These are phyloP conservation scores for Sciurus carolinensis DNA, from an alignment of 2,797 vertebrate genomes.

Conservation along the genomic window DNA sequence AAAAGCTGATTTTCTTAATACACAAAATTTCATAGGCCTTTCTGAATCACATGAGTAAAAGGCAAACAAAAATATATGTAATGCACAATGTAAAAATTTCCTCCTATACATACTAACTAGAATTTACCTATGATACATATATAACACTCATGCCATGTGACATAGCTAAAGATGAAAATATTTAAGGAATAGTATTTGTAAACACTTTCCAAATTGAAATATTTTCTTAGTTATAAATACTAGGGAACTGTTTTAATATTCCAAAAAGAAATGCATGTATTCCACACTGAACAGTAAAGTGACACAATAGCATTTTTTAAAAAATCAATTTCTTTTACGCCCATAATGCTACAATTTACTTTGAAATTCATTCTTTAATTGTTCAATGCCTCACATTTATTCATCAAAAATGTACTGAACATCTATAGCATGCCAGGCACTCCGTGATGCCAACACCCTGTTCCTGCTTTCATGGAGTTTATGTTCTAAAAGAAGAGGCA, in stretches of 20 bases:
- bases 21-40: background rate
- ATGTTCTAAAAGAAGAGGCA: background rate
- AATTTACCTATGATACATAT: background rate
- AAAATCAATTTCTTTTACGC: background rate
- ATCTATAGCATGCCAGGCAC: background rate
- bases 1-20: background rate
- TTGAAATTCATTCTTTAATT: background rate
- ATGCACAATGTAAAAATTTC: background rate
- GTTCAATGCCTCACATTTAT: background rate
- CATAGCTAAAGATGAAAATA: conserved; percentile 2
- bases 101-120: conserved; percentile 19
- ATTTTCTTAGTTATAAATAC: background rate
- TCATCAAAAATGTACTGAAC: conserved; percentile 21
- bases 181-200: background rate
- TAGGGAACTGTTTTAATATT: background rate
- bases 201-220: background rate
- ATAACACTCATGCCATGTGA: background rate
- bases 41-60: background rate
- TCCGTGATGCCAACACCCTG: background rate
- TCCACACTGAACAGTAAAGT: background rate
- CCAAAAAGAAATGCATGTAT: conserved; percentile 8
- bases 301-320: background rate
- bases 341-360: background rate
- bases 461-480: background rate
- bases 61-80: conserved; percentile 32